Percentiles rank a stretch among this genome's conserved stretches.
phyloP scores from a whole-genome alignment of 2,888 invertebrate species.

The Nysson spinosus region DNA sequence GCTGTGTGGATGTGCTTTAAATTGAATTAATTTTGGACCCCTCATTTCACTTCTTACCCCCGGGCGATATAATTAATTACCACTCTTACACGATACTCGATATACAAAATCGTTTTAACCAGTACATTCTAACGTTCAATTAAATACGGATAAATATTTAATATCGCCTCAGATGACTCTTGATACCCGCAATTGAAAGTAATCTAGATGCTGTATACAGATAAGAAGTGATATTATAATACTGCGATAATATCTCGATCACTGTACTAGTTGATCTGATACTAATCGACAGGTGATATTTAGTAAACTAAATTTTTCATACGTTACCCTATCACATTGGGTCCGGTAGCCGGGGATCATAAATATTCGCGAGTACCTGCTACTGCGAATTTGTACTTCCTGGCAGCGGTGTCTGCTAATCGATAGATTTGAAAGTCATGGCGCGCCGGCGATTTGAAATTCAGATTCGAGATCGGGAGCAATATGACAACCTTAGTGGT shows the following conservation, averaged over 20 bases:
- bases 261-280: no score
- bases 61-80: slow-evolving; percentile 60
- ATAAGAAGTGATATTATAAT: no score
- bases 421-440: slow-evolving; percentile 65
- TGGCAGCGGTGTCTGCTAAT: slow-evolving; percentile 53
- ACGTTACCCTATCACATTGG: slow-evolving; percentile 20
- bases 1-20: slow-evolving; percentile 61
- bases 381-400: slow-evolving; percentile 56
- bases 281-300: no score
- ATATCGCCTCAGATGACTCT: not conserved
- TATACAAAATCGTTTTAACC: slow-evolving; percentile 59
- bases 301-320: slow-evolving; percentile 42
- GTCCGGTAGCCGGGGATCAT: slow-evolving; percentile 41
- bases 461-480: slow-evolving; percentile 59
- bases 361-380: slow-evolving; percentile 48
- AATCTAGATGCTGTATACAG: no score
- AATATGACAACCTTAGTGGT: slow-evolving; percentile 60
- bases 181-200: not conserved
- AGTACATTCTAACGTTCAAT: slow-evolving; percentile 43
- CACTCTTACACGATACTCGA: slow-evolving; percentile 57
- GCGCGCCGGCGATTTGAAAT: slow-evolving; percentile 55
- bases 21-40: slow-evolving; percentile 66
- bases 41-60: slow-evolving; percentile 38
- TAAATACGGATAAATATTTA: slow-evolving; percentile 30
- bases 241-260: no score